Evolutionary conservation across 2,888 invertebrate genomes (phyloP).

Genomic region (Trichopoda pennipes): DNA sequence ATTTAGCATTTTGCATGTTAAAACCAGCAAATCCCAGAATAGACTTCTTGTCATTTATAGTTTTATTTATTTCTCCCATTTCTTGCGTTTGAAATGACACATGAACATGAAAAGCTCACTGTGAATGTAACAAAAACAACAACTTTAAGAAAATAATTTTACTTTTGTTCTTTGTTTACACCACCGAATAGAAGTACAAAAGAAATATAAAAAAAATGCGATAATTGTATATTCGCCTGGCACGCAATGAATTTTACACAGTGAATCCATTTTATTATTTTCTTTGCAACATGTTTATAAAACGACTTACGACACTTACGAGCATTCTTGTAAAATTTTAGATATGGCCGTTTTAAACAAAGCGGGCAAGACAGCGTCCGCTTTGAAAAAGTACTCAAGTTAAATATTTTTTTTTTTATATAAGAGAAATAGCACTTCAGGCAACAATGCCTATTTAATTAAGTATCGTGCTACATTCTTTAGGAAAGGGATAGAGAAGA

Average conservation of each 20-base stretch:
- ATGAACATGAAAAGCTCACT: slow-evolving; percentile 47
- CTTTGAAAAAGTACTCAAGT: too few species aligned
- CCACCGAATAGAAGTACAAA: not conserved
- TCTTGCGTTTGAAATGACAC: slow-evolving; percentile 12
- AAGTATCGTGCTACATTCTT: too few species aligned
- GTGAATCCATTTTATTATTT: slow-evolving; percentile 15
- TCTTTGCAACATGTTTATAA: slow-evolving; percentile 13
- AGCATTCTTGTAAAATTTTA: slow-evolving; percentile 2
- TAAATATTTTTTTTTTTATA: too few species aligned
- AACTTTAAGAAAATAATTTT: slow-evolving; percentile 31
- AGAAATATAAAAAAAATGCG: slow-evolving; percentile 32
- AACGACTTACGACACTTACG: not conserved
- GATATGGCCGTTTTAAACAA: too few species aligned
- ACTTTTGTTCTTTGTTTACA: slow-evolving; percentile 24
- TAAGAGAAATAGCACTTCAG: too few species aligned
- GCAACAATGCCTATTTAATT: too few species aligned
- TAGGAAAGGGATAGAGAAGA: too few species aligned
- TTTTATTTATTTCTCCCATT: slow-evolving; percentile 1
- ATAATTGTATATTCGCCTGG: slow-evolving; percentile 61
- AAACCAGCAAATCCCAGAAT: slow-evolving; percentile 28
- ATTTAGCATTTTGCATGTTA: not conserved
- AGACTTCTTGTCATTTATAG: slow-evolving; percentile 48
- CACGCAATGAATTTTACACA: slow-evolving; percentile 62
- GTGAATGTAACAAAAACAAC: slow-evolving; percentile 37
- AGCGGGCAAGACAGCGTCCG: too few species aligned